These are phyloP conservation scores for Catagonus wagneri DNA, from an alignment of 2,113 vertebrate genomes.

Conservation along the genomic window DNA sequence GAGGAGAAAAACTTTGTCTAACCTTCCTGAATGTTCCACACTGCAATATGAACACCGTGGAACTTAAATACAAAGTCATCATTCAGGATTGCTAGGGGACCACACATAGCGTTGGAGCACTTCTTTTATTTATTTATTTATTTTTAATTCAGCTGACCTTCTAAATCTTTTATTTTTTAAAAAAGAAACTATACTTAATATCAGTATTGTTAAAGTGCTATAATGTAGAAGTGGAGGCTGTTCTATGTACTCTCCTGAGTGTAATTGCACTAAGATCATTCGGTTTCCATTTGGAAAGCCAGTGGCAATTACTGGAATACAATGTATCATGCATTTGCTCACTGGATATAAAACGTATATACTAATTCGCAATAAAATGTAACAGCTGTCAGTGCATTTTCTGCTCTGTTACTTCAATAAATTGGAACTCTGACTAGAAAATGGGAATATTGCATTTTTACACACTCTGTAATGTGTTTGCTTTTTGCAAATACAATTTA, in stretches of 20 bases:
- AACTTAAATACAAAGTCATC: constrained; percentile 60
- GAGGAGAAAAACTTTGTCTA: constrained; percentile 69
- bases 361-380: constrained; percentile 99
- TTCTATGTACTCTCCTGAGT: constrained; percentile 93
- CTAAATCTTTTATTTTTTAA: constrained; percentile 81
- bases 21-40: constrained; percentile 63
- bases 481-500: constrained; percentile 96
- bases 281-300: constrained; percentile 93
- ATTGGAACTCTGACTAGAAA: constrained; percentile 97
- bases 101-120: neutral
- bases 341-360: constrained; percentile 96
- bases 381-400: constrained; percentile 99
- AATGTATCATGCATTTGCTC: constrained; percentile 96
- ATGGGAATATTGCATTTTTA: constrained; percentile 95
- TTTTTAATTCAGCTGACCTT: constrained; percentile 80
- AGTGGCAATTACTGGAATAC: constrained; percentile 98
- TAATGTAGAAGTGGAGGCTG: constrained; percentile 93
- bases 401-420: constrained; percentile 99
- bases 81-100: neutral
- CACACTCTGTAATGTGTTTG: constrained; percentile 92
- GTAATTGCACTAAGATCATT: constrained; percentile 95
- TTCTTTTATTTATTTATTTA: constrained; percentile 16
- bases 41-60: neutral
- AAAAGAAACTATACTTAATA: constrained; percentile 77
- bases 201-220: constrained; percentile 89